phyloP scores from a whole-genome alignment of 1,140 invertebrate genomes.

The Argopecten irradians region DNA sequence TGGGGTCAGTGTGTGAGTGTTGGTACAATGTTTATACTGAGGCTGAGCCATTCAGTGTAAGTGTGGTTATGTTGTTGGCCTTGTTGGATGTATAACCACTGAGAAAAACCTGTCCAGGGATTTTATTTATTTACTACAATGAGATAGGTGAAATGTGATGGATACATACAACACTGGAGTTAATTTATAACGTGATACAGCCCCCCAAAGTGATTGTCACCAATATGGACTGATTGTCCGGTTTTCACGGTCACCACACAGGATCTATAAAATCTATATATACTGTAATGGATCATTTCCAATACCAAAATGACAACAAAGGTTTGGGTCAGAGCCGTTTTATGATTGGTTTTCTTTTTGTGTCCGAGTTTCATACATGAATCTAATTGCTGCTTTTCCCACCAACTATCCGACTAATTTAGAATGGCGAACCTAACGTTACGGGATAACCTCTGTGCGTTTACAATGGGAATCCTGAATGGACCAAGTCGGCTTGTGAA shows the following conservation, averaged over 20 bases:
- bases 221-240: neutral
- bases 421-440: neutral
- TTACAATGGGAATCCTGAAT: neutral
- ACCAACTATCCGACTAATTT: neutral
- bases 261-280: too few species aligned
- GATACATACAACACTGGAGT: neutral
- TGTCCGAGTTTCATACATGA: slow-evolving; percentile 7
- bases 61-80: neutral
- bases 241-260: too few species aligned
- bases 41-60: too few species aligned
- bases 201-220: neutral
- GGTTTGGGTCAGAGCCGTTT: neutral
- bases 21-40: neutral
- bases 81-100: neutral
- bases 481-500: slow-evolving; percentile 76
- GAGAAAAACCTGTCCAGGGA: neutral
- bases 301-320: slow-evolving; percentile 3
- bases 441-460: neutral
- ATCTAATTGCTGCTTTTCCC: slow-evolving; percentile 3
- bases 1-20: neutral
- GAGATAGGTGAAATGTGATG: neutral
- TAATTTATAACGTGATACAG: neutral
- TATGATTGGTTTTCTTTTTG: neutral
- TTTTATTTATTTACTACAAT: too few species aligned
- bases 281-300: neutral